Conservation (phyloP, 2,797 vertebrate species). For the Enteromius unitaeniatus region DNA sequence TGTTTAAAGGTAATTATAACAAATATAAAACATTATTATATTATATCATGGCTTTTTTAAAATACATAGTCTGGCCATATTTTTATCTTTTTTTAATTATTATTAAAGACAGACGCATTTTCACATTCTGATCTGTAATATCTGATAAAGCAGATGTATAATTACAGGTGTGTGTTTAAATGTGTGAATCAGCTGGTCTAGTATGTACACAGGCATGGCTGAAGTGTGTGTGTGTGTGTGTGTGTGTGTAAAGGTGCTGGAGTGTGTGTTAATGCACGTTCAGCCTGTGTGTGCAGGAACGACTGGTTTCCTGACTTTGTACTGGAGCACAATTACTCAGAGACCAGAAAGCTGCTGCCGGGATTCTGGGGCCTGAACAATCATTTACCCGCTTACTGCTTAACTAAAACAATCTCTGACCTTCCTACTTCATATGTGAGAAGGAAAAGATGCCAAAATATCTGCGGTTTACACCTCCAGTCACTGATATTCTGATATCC, state of each 20-base stretch:
- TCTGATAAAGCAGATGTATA: background rate
- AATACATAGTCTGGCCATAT: background rate
- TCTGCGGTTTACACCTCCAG: background rate
- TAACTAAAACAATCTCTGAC: conserved; percentile 53
- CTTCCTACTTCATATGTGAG: background rate
- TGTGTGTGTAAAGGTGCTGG: conserved; percentile 14
- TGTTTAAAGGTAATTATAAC: background rate
- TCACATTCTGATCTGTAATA: background rate
- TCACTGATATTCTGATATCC: background rate
- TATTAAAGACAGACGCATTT: background rate
- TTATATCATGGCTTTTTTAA: background rate
- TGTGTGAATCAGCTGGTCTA: background rate
- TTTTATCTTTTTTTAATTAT: background rate
- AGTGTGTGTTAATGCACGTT: background rate
- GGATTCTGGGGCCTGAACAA: conserved; percentile 62
- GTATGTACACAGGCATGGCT: conserved; percentile 9
- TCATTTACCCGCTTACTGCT: conserved; percentile 62
- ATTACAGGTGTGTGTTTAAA: background rate
- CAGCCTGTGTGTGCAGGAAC: conserved; percentile 53
- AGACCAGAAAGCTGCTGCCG: conserved; percentile 32
- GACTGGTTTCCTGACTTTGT: conserved; percentile 65
- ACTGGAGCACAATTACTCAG: conserved; percentile 61
- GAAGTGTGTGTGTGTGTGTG: conserved; percentile 15
- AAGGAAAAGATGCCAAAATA: conserved; percentile 10
- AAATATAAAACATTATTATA: background rate